Evolutionary conservation across 2,888 invertebrate species (phyloP).

Genomic region (Rhaphigaster nebulosa): DNA sequence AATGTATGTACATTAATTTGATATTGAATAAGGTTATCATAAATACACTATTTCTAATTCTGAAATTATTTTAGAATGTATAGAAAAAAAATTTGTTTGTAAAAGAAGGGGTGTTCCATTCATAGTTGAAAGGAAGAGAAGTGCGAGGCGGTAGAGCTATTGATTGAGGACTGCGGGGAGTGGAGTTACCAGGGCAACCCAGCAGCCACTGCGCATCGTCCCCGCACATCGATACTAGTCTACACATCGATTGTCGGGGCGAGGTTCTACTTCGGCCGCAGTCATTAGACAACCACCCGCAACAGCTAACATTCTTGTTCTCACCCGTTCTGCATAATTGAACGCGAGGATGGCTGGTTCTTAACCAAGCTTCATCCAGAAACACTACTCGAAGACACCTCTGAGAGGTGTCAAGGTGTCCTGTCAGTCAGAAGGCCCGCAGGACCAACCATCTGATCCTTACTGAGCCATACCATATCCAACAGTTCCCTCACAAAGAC

Average conservation of each 20-base stretch:
- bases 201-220: constrained; percentile 49
- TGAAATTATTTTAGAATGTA: neutral
- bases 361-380: neutral
- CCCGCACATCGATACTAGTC: constrained; percentile 45
- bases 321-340: neutral
- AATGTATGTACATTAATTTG: no score
- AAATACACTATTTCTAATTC: no score
- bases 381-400: neutral
- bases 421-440: neutral
- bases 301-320: neutral
- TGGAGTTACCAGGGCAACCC: constrained; percentile 49
- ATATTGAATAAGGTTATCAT: no score
- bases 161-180: constrained; percentile 55
- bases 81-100: neutral
- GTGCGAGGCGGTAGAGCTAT: constrained; percentile 39
- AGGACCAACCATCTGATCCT: neutral
- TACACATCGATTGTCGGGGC: constrained; percentile 50
- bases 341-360: neutral
- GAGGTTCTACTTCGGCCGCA: constrained; percentile 31
- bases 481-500: no score
- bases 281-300: constrained; percentile 10
- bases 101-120: constrained; percentile 30
- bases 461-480: neutral
- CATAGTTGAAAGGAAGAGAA: constrained; percentile 35
- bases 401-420: neutral